phyloP scores from a whole-genome alignment of 2,888 invertebrate species.

The Acheta domesticus region DNA sequence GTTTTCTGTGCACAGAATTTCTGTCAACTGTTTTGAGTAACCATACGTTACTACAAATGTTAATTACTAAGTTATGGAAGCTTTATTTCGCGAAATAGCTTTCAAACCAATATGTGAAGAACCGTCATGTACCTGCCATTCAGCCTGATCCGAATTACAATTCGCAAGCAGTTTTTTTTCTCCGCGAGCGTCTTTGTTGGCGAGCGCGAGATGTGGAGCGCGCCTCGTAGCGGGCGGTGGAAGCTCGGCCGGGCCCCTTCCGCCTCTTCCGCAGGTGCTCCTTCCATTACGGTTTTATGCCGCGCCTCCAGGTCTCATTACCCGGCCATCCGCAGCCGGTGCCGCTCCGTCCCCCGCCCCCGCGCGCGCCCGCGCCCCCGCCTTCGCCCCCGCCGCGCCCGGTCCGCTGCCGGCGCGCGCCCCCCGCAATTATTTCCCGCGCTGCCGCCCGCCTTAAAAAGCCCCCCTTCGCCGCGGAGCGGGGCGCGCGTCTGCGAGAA shows the following conservation, averaged over 20 bases:
- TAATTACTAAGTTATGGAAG: too few relatives aligned
- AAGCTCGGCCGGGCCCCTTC: too few relatives aligned
- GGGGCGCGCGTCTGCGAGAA: not conserved
- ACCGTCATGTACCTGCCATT: too few relatives aligned
- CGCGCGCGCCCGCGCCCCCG: not conserved
- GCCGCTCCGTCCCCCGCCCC: not conserved
- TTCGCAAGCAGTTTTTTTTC: too few relatives aligned
- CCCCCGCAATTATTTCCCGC: conserved; percentile 18
- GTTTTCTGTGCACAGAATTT: too few relatives aligned
- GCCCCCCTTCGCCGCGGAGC: not conserved
- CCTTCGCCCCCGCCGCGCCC: not conserved
- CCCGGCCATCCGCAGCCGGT: not conserved
- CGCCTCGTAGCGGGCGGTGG: not conserved
- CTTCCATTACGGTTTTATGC: conserved; percentile 1
- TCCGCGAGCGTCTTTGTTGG: too few relatives aligned
- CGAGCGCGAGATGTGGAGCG: not conserved
- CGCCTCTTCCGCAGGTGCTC: not conserved
- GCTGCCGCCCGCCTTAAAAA: not conserved
- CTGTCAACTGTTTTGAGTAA: too few relatives aligned
- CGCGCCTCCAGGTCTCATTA: conserved; percentile 7
- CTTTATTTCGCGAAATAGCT: too few relatives aligned
- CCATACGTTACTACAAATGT: too few relatives aligned
- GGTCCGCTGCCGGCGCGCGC: not conserved
- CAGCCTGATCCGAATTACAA: too few relatives aligned
- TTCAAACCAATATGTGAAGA: too few relatives aligned